Base-by-base conservation (phyloP, 2,888 invertebrate species). In the Ariolimax columbianus region DNA sequence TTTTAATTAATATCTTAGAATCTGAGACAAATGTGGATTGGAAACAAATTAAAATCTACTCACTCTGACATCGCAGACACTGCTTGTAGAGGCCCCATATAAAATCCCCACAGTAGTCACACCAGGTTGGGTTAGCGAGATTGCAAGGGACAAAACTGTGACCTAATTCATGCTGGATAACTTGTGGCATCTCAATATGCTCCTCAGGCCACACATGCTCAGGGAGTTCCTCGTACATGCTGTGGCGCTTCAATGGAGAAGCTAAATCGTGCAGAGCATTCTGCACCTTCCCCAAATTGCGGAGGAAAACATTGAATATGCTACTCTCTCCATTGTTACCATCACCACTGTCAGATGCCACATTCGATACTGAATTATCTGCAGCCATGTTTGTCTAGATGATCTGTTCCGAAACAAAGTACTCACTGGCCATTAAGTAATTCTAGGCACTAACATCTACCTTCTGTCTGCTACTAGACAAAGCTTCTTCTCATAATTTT, bases 71-170 rank as follows among this genome's bases (percentile, higher is more conserved):
- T 85, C 93, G 92, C 84, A 94, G 91, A 86, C 94, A 95, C 88
- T 94, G 94, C 86, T 94, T 94, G 88, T 91, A 93, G 63, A 94
- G 92, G 77, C 94, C 94, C 95, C 95, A 95, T 79, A 95, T 94
- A 88, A 95, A 95, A 88, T 95, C 95, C 4, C 95, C 95, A 91
- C 95, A 95, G 81, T 94, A 93, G 88, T 95, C 95, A 90, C 95
- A 95, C 95, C 95, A 95, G 0, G 95, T 95, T 7, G 95, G 95
- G 83, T 91, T 91, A n/a, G 88, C 87, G 85, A 92, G 88, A 84
- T 92, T 91, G 70, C 90, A 89, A 2, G 89, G 89, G 40, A 88
- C 80, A 81, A 92, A 92, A 77, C 91, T 89, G 77, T 92, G 92
- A 63, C 92, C 92, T 88, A 51, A 80, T 43, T 87, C 86, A 0